Evolutionary conservation across 1,140 invertebrate species (phyloP).

Genomic region (Drosophila punjabiensis): DNA sequence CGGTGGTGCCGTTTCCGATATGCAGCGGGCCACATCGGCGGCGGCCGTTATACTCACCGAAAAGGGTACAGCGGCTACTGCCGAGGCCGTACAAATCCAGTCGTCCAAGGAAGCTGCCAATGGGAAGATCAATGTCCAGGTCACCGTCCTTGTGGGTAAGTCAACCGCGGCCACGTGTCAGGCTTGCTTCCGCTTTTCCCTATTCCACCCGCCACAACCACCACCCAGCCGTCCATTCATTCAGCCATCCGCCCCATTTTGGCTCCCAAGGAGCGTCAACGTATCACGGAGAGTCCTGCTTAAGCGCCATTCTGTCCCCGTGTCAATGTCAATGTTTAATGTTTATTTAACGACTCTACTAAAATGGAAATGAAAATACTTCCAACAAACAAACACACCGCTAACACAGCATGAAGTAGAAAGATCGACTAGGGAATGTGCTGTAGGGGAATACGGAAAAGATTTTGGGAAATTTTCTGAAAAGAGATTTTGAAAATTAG

Average conservation of each 20-base stretch:
- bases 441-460: slow-evolving; percentile 1
- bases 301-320: slow-evolving; percentile 57
- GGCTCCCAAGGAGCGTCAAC: slow-evolving; percentile 36
- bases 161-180: slow-evolving; percentile 27
- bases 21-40: slow-evolving; percentile 76
- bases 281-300: slow-evolving; percentile 43
- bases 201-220: slow-evolving; percentile 1
- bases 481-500: background rate
- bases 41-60: slow-evolving; percentile 76
- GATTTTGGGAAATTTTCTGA: background rate
- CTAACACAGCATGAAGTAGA: slow-evolving; percentile 34
- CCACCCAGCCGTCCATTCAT: slow-evolving; percentile 8
- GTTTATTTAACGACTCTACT: slow-evolving; percentile 77
- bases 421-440: slow-evolving; percentile 2
- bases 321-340: slow-evolving; percentile 79
- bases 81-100: slow-evolving; percentile 86
- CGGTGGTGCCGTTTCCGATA: slow-evolving; percentile 35
- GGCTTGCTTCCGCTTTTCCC: slow-evolving; percentile 28
- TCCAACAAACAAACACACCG: slow-evolving; percentile 26
- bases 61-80: slow-evolving; percentile 85
- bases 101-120: slow-evolving; percentile 90
- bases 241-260: background rate
- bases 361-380: slow-evolving; percentile 63
- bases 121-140: slow-evolving; percentile 95
- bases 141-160: slow-evolving; percentile 91